These are phyloP conservation scores for Sebastes paucispinis DNA, from an alignment of 2,797 vertebrate genomes.

Conservation along the genomic window DNA sequence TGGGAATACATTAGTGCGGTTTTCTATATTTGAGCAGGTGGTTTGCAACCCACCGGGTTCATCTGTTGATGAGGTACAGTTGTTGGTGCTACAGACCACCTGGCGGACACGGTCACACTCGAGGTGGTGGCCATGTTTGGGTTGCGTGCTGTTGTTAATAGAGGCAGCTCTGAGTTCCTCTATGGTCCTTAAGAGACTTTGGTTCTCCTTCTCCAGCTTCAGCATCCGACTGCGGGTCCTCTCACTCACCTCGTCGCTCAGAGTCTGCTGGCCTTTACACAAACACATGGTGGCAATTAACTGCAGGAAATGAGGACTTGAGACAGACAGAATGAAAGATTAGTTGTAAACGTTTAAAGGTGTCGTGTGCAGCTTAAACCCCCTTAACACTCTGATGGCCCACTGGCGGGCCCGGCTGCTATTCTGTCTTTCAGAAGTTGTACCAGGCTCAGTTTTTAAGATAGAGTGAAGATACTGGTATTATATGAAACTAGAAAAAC, in stretches of 20 bases:
- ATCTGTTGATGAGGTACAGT: slow-evolving; percentile 18
- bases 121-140: slow-evolving; percentile 17
- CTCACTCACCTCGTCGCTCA: slow-evolving; percentile 92
- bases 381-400: no score
- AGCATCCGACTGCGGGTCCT: slow-evolving; percentile 88
- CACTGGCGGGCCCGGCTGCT: no score
- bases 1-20: neutral
- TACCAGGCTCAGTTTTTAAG: no score
- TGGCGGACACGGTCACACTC: slow-evolving; percentile 2
- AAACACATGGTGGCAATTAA: slow-evolving; percentile 23
- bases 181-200: slow-evolving; percentile 87
- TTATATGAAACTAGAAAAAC: no score
- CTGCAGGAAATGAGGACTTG: neutral
- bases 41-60: slow-evolving; percentile 4
- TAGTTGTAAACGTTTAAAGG: neutral
- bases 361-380: neutral
- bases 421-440: no score
- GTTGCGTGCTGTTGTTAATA: slow-evolving; percentile 77
- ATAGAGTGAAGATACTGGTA: no score
- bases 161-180: slow-evolving; percentile 86
- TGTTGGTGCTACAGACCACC: neutral
- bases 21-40: slow-evolving; percentile 5
- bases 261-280: slow-evolving; percentile 85
- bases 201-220: slow-evolving; percentile 94
- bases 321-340: neutral